Evolutionary conservation across 1,140 invertebrate species (phyloP), one percentile per base, ranked within the genome.

Genomic region (Tribolium castaneum): DNA sequence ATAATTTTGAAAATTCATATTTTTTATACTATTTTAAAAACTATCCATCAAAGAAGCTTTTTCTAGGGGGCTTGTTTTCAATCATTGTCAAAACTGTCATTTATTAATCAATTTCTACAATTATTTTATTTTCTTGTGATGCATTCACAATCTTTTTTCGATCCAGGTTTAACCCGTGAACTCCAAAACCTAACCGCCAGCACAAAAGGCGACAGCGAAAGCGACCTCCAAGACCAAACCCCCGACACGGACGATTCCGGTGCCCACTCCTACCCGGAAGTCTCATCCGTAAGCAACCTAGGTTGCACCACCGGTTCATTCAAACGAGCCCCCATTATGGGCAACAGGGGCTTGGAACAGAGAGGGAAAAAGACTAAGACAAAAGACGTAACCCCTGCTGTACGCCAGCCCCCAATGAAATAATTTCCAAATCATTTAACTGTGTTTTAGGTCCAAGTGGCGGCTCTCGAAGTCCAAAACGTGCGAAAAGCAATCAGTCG

Each of bases 381-480:
- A 88, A 76, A 88, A 89, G 77, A 90, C 89, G 2, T 90, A 19
- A 78, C 81, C 13, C 82, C 82, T 16, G 76, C 80, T 49, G 83
- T 83, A 77, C 78, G 75, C 66, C 13, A 13, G 7, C 2, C 35
- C 4, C 25, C n/a, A 39, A 5, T 74, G 70, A n/a, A n/a, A n/a
- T 25, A 71, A 45, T 22, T 25, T 74, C 25, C 7, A 10, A 62
- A 70, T 45, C 50, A 70, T 75, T 78, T 13, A 70, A 6, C 79
- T 76, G 62, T 81, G 51, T 75, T 87, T 86, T 56, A 91, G 80
- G 92, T 94, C 13, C 91, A 92, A 85, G 94, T 97, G 71, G 96
- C 95, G 79, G 95, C 97, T 10, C 89, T 99, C 77, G 97, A 99
- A 88, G 97, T 98, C 79, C 96, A 98, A 87, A 99, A 99, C 90